Evolutionary conservation across 2,888 invertebrate species (phyloP), one percentile per base, ranked within the genome.

Genomic region (Scrobipalpa costella): DNA sequence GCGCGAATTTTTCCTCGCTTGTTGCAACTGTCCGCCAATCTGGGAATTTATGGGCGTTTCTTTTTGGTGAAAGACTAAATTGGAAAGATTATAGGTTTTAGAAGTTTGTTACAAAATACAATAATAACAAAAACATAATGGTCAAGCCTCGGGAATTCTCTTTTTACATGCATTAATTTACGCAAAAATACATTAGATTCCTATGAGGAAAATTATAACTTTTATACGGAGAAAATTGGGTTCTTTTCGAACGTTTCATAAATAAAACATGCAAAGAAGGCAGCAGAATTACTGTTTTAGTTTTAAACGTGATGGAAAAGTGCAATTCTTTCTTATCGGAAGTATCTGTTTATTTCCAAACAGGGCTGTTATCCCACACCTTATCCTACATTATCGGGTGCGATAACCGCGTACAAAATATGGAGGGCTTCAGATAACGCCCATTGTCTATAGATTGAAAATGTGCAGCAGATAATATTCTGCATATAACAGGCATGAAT

Each of bases 21-120:
- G 34, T 55, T 34, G 55, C 34, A 55, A 27, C 47, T 21, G 34
- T 34, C 62, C 3, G 57, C 49, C 60, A 34, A 52, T 60, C 13
- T n/a, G 49, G 33, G 63, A 63, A 60, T 60, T 63, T 63, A 63
- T 58, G 19, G 19, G n/a, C 9, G 9, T 49, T 13, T 15, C 19
- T 36, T 44, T 63, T 63, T 49, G 47, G 36, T 19, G 34, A 6
- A 61, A 52, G 27, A 11, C 19, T 19, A 58, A 58, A 58, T 40
- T 33, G 33, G 55, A 11, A 55, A 27, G 55, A 33, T 33, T 44
- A 44, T 44, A 44, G 44, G 44, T 44, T 44, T 44, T 44, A 44
- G 44, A 40, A 40, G 40, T 15, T 44, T 15, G 44, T 44, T 44
- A 21, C 19, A 9, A 19, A 50, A 50, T 50, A 50, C 50, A 50